Percentiles rank a stretch among this genome's conserved stretches.
Conservation (phyloP, 2,888 invertebrate genomes). For the Myopa tessellatipennis region DNA sequence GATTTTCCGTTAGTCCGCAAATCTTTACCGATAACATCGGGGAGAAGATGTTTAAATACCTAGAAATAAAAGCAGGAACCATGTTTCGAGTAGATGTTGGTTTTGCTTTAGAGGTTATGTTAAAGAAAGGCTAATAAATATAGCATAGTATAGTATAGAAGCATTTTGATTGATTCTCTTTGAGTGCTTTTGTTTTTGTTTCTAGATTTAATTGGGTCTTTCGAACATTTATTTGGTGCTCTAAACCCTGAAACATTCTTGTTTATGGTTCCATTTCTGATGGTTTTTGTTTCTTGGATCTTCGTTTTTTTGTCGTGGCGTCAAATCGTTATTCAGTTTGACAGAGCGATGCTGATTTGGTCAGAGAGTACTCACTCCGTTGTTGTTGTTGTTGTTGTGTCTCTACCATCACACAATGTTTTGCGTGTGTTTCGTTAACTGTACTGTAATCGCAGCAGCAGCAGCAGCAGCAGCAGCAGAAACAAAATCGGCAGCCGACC, state of each 20-base stretch:
- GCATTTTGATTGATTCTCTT: not conserved
- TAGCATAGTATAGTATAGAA: too few relatives aligned
- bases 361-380: not conserved
- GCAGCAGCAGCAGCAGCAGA: slow-evolving; percentile 29
- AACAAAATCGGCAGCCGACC: slow-evolving; percentile 27
- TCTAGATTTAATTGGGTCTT: not conserved
- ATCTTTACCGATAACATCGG: too few relatives aligned
- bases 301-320: not conserved
- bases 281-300: not conserved
- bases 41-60: too few relatives aligned
- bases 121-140: too few relatives aligned
- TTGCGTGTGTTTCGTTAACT: slow-evolving; percentile 36
- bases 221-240: not conserved
- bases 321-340: slow-evolving; percentile 16
- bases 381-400: slow-evolving; percentile 25
- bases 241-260: not conserved
- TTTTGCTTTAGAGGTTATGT: too few relatives aligned
- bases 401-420: slow-evolving; percentile 24
- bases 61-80: too few relatives aligned
- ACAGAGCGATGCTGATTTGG: not conserved
- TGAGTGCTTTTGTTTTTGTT: not conserved
- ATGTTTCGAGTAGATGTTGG: too few relatives aligned
- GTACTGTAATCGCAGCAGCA: slow-evolving; percentile 35
- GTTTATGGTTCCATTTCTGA: not conserved
- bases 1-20: too few relatives aligned